Evolutionary conservation across 2,888 invertebrate species (phyloP).

Genomic region (Zonitis immaculata): DNA sequence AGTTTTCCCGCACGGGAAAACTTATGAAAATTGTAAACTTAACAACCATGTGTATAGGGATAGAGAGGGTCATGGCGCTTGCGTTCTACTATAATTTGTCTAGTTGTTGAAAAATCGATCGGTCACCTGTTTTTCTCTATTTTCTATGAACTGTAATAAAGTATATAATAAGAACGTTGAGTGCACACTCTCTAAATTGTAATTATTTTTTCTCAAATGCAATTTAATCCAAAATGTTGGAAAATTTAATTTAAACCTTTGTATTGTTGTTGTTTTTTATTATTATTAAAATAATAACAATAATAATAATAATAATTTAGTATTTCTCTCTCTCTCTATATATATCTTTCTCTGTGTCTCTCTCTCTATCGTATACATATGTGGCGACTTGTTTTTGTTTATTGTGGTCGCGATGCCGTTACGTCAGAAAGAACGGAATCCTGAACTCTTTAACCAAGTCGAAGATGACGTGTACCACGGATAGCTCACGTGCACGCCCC

Average conservation of each 20-base stretch:
- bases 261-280: too few relatives aligned
- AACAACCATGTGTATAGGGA: neutral
- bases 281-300: too few relatives aligned
- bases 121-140: constrained; percentile 6
- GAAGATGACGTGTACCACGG: constrained; percentile 27
- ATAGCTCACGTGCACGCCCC: constrained; percentile 25
- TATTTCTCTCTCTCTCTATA: too few relatives aligned
- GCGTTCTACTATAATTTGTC: constrained; percentile 14
- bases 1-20: too few relatives aligned
- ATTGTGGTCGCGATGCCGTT: constrained; percentile 12
- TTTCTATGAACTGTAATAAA: neutral
- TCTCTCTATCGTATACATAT: too few relatives aligned
- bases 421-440: constrained; percentile 18
- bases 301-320: too few relatives aligned
- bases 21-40: neutral
- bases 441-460: constrained; percentile 8
- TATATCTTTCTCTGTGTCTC: neutral
- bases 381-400: constrained; percentile 1
- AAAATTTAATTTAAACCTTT: too few relatives aligned
- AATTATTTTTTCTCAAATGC: too few relatives aligned
- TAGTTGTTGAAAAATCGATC: constrained; percentile 17
- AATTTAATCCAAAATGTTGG: too few relatives aligned
- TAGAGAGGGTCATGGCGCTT: constrained; percentile 19
- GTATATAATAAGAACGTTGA: too few relatives aligned
- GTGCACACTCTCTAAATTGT: too few relatives aligned